A percentile compares a stretch with the other conserved stretches of the same genome.
Evolutionary conservation across 2,888 invertebrate species (phyloP).

Genomic region (Actias luna): DNA sequence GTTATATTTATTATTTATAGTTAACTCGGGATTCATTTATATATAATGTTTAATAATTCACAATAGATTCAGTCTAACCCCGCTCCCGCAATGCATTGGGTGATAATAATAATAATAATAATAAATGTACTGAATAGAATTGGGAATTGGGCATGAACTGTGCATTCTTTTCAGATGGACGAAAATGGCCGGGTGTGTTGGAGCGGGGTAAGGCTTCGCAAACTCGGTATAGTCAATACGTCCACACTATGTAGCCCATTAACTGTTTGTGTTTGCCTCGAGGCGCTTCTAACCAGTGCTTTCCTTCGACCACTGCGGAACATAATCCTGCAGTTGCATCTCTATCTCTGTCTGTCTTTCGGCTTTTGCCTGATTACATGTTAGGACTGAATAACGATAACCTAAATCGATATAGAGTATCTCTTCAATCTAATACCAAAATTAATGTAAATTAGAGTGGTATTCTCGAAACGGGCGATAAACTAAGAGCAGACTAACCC

Average conservation of each 20-base stretch:
- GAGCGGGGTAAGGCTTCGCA: constrained; percentile 20
- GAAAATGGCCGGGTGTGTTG: constrained; percentile 20
- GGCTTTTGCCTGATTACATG: constrained; percentile 17
- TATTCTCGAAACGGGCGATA: too few relatives aligned
- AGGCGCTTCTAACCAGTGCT: constrained; percentile 19
- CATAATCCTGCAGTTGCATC: constrained; percentile 16
- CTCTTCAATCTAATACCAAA: too few relatives aligned
- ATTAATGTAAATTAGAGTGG: too few relatives aligned
- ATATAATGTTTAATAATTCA: neutral
- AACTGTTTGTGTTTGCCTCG: constrained; percentile 16
- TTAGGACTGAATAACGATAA: neutral
- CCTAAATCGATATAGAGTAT: neutral
- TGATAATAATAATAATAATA: too few relatives aligned
- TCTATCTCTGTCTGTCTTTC: constrained; percentile 19
- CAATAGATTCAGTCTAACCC: constrained; percentile 1
- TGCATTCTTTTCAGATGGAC: constrained; percentile 21
- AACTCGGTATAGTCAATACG: constrained; percentile 9
- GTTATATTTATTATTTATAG: neutral
- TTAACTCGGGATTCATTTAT: neutral
- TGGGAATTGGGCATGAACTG: constrained; percentile 12
- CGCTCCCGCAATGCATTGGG: constrained; percentile 14
- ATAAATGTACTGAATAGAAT: too few relatives aligned
- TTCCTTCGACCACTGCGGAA: constrained; percentile 15
- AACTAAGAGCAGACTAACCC: too few relatives aligned
- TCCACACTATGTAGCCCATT: constrained; percentile 17